Conservation (phyloP, 2,888 invertebrate species). For the Anoncus sp. region DNA sequence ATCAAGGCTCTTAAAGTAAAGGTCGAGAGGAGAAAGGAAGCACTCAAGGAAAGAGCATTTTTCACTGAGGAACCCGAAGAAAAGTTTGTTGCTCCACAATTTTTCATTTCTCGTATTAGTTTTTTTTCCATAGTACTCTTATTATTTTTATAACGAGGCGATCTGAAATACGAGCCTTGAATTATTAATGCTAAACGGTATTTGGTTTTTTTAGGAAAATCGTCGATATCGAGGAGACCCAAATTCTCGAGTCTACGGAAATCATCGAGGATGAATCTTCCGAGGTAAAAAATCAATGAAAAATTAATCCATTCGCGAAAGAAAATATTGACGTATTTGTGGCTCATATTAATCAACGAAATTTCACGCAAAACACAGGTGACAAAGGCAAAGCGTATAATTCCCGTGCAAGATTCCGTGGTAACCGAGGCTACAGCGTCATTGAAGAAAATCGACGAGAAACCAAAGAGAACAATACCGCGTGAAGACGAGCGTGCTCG, state of each 20-base stretch:
- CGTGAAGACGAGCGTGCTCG: slow-evolving; percentile 83
- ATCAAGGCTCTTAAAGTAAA: slow-evolving; percentile 84
- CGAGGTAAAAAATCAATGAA: slow-evolving; percentile 67
- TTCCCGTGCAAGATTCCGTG: slow-evolving; percentile 86
- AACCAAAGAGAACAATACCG: slow-evolving; percentile 81
- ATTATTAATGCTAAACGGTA: slow-evolving; percentile 19
- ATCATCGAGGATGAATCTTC: slow-evolving; percentile 83
- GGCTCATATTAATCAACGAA: no score
- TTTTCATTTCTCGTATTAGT: neutral
- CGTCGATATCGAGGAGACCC: slow-evolving; percentile 84
- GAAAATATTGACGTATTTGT: no score
- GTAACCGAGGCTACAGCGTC: slow-evolving; percentile 87
- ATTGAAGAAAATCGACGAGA: slow-evolving; percentile 87
- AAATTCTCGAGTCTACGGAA: slow-evolving; percentile 86
- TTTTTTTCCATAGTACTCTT: neutral
- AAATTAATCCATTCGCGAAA: no score
- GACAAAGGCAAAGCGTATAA: slow-evolving; percentile 83
- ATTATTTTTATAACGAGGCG: no score
- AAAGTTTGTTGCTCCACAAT: slow-evolving; percentile 70
- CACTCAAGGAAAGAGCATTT: slow-evolving; percentile 72
- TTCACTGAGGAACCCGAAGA: slow-evolving; percentile 78
- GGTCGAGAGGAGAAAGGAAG: slow-evolving; percentile 83
- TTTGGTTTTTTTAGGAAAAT: slow-evolving; percentile 80
- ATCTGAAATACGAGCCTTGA: no score
- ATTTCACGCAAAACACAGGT: slow-evolving; percentile 71